Evolutionary conservation across 2,888 invertebrate species (phyloP), one percentile per base, ranked within the genome.

Genomic region (Agrochola macilenta): DNA sequence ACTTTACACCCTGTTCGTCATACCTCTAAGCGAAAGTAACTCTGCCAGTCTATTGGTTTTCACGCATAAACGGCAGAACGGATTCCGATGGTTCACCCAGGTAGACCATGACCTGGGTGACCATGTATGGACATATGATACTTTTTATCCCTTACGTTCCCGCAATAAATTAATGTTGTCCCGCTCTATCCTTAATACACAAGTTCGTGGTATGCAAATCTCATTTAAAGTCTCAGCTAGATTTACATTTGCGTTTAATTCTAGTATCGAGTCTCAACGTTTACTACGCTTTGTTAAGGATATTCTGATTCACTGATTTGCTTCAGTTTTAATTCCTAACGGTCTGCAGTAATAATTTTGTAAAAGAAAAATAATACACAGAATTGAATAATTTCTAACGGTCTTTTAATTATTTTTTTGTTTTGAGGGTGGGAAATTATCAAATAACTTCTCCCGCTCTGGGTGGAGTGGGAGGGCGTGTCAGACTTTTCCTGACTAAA

Each of bases 241-340:
- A 49, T 66, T 14, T 77, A 76, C 64, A 73, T 83, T 86, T 75
- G 70, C 61, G 68, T 77, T 70, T 60, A 68, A 86, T 81, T 72
- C 54, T 12, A 63, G 63, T 60, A 71, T 58, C 12, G 35, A 52
- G 63, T 64, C 66, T 58, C 60, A n/a, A 23, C 69, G 65, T 49
- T 68, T 71, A 52, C 20, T 35, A 46, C 0, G 14, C 7, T 30
- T 57, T 9, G 46, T 49, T 49, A 20, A 49, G 52, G 52, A 49
- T 17, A 17, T 49, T 17, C 17, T 20, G 52, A 20, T 52, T 20
- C 20, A 7, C 52, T 52, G 52, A 52, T 52, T 8, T 52, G 5
- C 2, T 52, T 52, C 20, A 20, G 52, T 52, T 52, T 52, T 52
- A 20, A 20, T 52, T 52, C 5, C 17, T 52, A 20, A 52, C 17